Base-by-base conservation (phyloP, 2,888 invertebrate species). In the Dendrolimus pini region DNA sequence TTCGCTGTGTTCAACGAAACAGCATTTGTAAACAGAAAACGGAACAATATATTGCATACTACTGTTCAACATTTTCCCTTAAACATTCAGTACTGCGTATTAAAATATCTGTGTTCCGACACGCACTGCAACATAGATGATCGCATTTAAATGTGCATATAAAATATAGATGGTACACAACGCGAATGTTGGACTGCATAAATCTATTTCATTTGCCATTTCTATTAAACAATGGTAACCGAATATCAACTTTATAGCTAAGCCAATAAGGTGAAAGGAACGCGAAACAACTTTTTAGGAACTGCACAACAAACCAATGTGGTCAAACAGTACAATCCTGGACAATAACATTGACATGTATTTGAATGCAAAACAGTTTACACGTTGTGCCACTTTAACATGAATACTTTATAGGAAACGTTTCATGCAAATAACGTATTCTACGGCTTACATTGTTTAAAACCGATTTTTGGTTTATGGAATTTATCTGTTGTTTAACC, bases 131-230 rank as follows among this genome's bases (percentile, higher is more conserved):
- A 76, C 83, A 77, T 78, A 83, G 79, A 84, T 86, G 87, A 85
- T 80, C 84, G 82, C 83, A 85, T 89, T 89, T 86, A 85, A 88
- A 88, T 87, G 86, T 86, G 85, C 88, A 86, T 86, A 83, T 82
- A 83, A 85, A 87, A 87, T 84, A 88, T 87, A 85, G 80, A 85
- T 82, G 80, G 80, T 66, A 70, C 75, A 85, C 83, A 86, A 86
- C 81, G 78, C 78, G 79, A 83, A 84, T 80, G 78, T 78, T 75
- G 66, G 78, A 78, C 77, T 30, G 47, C 0, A 47, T 12, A 47
- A 47, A 47, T 1, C 9, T 47, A 47, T 10, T 12, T 47, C 12
- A 47, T 47, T 47, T 47, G 12, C 9, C 47, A 47, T 10, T 47
- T 47, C 6, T 30, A 6, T 30, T 3, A 47, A 47, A 47, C 12